phyloP scores from a whole-genome alignment of 2,113 vertebrate genomes.

The Tor tambroides region DNA sequence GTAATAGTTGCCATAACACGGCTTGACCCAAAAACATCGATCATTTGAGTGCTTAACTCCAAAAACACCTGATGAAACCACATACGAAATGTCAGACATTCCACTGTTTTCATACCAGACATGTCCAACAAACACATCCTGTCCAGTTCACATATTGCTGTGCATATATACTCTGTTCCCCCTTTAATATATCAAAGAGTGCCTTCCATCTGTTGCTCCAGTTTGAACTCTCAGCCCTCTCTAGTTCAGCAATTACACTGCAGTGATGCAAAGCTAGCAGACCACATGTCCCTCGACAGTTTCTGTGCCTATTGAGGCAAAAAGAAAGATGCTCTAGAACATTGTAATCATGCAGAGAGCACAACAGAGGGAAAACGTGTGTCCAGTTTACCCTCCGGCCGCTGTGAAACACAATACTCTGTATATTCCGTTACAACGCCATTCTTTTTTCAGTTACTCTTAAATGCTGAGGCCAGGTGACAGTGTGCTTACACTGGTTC shows the following conservation, averaged over 20 bases:
- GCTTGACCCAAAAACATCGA: not conserved
- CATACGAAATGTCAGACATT: constrained; percentile 21
- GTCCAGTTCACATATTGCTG: constrained; percentile 29
- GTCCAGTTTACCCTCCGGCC: constrained; percentile 33
- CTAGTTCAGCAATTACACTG: constrained; percentile 50
- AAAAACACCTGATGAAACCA: not conserved
- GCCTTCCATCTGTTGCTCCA: constrained; percentile 42
- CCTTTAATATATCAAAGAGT: not conserved
- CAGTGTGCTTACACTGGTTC: not conserved
- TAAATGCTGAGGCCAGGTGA: constrained; percentile 6
- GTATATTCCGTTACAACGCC: constrained; percentile 18
- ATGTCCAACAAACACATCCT: constrained; percentile 34
- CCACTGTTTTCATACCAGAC: constrained; percentile 36
- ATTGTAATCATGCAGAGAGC: constrained; percentile 23
- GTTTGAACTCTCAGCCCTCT: constrained; percentile 45
- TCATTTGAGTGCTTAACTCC: not conserved
- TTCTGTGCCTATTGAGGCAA: not conserved
- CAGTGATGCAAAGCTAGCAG: constrained; percentile 25
- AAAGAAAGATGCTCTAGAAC: not conserved
- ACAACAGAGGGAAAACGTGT: constrained; percentile 26
- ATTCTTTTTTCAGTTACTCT: constrained; percentile 12
- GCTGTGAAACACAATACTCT: constrained; percentile 39
- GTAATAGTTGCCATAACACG: not conserved
- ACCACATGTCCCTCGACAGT: not conserved
- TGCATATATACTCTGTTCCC: constrained; percentile 51